Evolutionary conservation across 2,797 vertebrate genomes (phyloP).

Genomic region (Trematomus bernacchii): DNA sequence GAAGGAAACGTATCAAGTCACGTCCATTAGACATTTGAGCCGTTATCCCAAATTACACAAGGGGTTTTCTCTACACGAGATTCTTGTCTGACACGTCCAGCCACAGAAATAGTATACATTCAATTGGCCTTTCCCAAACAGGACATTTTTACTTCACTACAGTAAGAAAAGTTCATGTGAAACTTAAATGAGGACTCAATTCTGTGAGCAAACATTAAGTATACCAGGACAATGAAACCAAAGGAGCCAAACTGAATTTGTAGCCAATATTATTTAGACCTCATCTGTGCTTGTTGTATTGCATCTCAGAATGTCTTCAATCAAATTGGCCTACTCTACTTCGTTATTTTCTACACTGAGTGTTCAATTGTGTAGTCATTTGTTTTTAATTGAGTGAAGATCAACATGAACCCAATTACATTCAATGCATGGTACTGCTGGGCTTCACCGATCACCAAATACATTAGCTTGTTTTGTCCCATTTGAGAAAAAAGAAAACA

Average conservation of each 20-base stretch:
- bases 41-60: not conserved
- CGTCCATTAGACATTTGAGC: not conserved
- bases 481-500: constrained; percentile 51
- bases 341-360: constrained; percentile 10
- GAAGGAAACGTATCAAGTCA: not conserved
- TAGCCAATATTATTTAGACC: constrained; percentile 5
- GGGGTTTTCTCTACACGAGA: not conserved
- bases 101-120: not conserved
- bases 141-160: not conserved
- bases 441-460: constrained; percentile 72
- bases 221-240: not conserved
- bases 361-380: constrained; percentile 52
- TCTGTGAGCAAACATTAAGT: not conserved
- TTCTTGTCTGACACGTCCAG: not conserved
- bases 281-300: not conserved
- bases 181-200: not conserved
- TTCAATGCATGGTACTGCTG: constrained; percentile 52
- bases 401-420: constrained; percentile 66
- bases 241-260: not conserved
- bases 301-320: constrained; percentile 7
- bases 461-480: constrained; percentile 71
- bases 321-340: constrained; percentile 3
- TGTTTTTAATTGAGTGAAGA: constrained; percentile 65
- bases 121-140: not conserved
- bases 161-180: not conserved